Percentiles rank a stretch among this genome's conserved stretches.
Evolutionary conservation across 2,888 invertebrate species (phyloP).

Genomic region (Eurytoma californica): DNA sequence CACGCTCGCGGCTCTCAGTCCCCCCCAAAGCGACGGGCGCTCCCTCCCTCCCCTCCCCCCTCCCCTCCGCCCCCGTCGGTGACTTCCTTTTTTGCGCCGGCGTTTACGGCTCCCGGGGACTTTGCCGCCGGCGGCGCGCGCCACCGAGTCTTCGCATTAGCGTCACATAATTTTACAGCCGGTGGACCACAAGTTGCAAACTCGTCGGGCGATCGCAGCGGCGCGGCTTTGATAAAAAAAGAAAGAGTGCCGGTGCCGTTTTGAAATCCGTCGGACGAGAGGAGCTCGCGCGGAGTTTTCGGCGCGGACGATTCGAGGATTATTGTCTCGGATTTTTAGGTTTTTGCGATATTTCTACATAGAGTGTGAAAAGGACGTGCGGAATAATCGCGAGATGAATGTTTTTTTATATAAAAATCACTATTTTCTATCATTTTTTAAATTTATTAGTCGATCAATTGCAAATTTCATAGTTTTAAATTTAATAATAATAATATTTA

Average conservation of each 20-base stretch:
- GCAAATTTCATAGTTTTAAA: too few relatives aligned
- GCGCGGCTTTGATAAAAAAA: constrained; percentile 41
- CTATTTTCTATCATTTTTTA: too few relatives aligned
- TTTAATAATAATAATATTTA: too few relatives aligned
- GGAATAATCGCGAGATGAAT: too few relatives aligned
- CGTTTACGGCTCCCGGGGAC: background rate
- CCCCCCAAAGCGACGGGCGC: constrained; percentile 7
- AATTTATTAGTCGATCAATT: too few relatives aligned
- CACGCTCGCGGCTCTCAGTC: background rate
- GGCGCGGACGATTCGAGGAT: too few relatives aligned
- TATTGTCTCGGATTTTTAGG: too few relatives aligned
- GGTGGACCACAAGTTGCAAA: constrained; percentile 11
- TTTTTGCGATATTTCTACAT: too few relatives aligned
- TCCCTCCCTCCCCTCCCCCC: background rate
- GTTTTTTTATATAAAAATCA: too few relatives aligned
- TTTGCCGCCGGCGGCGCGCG: background rate
- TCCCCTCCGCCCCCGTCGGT: background rate
- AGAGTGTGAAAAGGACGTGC: too few relatives aligned
- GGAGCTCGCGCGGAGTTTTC: too few relatives aligned
- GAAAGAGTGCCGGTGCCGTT: background rate
- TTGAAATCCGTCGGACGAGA: too few relatives aligned
- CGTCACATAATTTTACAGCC: constrained; percentile 61
- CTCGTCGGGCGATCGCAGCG: background rate
- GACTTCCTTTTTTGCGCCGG: background rate
- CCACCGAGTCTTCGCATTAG: constrained; percentile 53